These are phyloP conservation scores for Spheniscus mendiculus DNA, from an alignment of 2,113 vertebrate genomes.

Conservation along the genomic window DNA sequence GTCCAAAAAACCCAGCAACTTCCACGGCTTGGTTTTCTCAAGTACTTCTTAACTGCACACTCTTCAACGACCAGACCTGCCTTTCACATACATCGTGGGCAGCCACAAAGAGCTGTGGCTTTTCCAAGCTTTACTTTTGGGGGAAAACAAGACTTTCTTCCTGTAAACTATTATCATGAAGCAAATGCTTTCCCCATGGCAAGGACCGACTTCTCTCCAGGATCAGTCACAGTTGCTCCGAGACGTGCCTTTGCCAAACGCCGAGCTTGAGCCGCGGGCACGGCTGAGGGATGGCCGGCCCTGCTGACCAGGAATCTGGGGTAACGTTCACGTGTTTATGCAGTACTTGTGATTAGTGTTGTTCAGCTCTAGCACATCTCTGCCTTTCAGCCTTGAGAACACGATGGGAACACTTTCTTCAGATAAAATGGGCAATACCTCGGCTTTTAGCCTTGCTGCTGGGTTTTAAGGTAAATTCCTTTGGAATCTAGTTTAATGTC, in stretches of 20 bases:
- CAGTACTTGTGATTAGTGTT: not conserved
- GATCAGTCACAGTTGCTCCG: not conserved
- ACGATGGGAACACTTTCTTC: not conserved
- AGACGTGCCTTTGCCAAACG: not conserved
- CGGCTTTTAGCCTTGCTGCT: not conserved
- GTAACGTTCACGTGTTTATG: rapidly evolving
- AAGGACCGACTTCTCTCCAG: not conserved
- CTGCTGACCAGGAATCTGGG: not conserved
- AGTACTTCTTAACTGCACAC: not conserved
- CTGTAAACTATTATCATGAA: not conserved
- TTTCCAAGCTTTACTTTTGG: not conserved
- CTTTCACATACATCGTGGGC: not conserved
- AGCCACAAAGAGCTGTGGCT: not conserved
- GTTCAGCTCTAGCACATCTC: not conserved
- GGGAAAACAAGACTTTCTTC: not conserved
- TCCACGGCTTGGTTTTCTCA: not conserved
- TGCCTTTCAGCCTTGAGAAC: not conserved
- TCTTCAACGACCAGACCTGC: not conserved
- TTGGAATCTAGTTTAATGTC: not conserved
- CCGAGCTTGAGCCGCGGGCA: rapidly evolving
- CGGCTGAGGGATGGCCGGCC: rapidly evolving
- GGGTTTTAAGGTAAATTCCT: not conserved
- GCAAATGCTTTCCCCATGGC: not conserved
- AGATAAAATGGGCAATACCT: not conserved
- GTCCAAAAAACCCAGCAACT: not conserved